A percentile compares a stretch with the other conserved stretches of the same genome.
Conservation (phyloP, 2,888 invertebrate genomes). For the Baccha elongata region DNA sequence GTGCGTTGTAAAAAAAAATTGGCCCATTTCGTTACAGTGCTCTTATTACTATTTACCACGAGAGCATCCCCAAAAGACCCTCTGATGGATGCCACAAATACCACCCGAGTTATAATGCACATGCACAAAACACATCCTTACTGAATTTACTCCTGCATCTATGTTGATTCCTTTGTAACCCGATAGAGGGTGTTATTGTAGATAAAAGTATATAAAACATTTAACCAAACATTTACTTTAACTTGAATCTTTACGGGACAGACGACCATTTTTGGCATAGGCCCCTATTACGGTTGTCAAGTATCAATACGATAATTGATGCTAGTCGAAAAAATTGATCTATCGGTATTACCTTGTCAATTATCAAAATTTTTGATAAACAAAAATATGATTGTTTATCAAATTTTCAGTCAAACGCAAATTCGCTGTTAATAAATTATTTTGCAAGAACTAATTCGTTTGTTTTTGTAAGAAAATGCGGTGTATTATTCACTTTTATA, state of each 20-base stretch:
- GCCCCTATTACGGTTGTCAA: not conserved
- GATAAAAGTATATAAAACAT: not conserved
- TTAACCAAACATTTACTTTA: not conserved
- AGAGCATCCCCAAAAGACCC: not conserved
- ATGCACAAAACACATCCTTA: not conserved
- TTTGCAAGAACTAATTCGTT: too few species aligned
- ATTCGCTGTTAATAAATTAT: too few species aligned
- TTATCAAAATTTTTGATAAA: too few species aligned
- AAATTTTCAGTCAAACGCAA: too few species aligned
- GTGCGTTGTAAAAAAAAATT: constrained; percentile 10
- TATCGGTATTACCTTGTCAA: not conserved
- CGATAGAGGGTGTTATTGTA: not conserved
- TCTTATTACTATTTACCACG: not conserved
- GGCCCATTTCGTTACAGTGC: not conserved
- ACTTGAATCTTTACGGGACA: not conserved
- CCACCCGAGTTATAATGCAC: too few species aligned
- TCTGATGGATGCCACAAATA: not conserved
- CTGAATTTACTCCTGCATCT: not conserved
- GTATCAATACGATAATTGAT: too few species aligned
- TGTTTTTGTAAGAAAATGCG: too few species aligned
- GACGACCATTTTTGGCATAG: not conserved
- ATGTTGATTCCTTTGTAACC: not conserved
- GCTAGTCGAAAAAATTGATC: too few species aligned
- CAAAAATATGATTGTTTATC: too few species aligned
- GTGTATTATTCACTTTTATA: too few species aligned